phyloP scores from a whole-genome alignment of 2,113 vertebrate species.

The zebrafish (Danio rerio) region GRCz12tu NC_133176.1:45690501-45691000 shows the following conservation, averaged over 20 bases:
- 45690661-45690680: constrained; percentile 56
- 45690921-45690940: no score
- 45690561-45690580: background rate
- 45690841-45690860: background rate
- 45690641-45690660: constrained; percentile 30
- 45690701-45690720: constrained; percentile 58
- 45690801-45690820: constrained; percentile 38
- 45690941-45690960: no score
- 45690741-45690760: constrained; percentile 38
- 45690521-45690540: background rate
- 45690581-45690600: constrained; percentile 51
- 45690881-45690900: no score
- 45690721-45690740: constrained; percentile 61
- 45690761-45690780: constrained; percentile 47
- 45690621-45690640: constrained; percentile 19
- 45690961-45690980: no score
- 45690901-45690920: no score
- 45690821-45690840: constrained; percentile 24
- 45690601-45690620: constrained; percentile 23
- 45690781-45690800: constrained; percentile 55
- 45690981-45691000: no score
- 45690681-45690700: constrained; percentile 62
- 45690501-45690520: background rate
- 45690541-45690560: background rate
- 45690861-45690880: no score